phyloP scores from a whole-genome alignment of 2,113 vertebrate species.

The Lophotis ruficrista region DNA sequence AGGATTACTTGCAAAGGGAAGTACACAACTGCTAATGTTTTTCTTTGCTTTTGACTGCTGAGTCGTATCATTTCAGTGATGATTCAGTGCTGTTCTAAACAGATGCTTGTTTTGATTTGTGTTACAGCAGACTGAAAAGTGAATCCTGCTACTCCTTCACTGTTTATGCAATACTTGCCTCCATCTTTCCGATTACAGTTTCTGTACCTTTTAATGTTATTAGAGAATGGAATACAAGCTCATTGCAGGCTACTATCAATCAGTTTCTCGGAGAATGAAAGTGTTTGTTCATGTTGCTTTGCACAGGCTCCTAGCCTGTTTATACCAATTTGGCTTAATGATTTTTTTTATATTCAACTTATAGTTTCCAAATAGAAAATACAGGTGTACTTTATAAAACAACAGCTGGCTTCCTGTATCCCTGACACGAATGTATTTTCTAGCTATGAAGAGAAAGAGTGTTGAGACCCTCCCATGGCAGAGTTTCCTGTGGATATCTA shows the following conservation, averaged over 20 bases:
- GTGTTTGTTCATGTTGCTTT: neutral
- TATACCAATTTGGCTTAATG: neutral
- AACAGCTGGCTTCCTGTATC: neutral
- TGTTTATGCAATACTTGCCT: neutral
- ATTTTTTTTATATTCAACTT: neutral
- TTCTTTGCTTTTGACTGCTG: conserved; percentile 16
- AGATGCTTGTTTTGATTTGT: neutral
- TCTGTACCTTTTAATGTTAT: neutral
- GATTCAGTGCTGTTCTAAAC: neutral
- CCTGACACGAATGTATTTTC: neutral
- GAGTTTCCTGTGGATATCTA: neutral
- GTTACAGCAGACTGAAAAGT: neutral
- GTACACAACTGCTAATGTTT: neutral
- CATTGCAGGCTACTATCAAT: neutral
- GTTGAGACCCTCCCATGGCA: neutral
- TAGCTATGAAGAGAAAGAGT: neutral
- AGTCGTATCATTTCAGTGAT: neutral
- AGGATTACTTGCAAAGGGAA: neutral
- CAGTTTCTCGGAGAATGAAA: neutral
- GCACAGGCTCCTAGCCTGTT: neutral
- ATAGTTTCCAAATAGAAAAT: neutral
- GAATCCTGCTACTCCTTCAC: neutral
- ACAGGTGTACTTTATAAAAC: neutral
- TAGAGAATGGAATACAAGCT: neutral
- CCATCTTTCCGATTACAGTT: neutral